phyloP scores from a whole-genome alignment of 2,113 vertebrate species.

The Columba janthina region DNA sequence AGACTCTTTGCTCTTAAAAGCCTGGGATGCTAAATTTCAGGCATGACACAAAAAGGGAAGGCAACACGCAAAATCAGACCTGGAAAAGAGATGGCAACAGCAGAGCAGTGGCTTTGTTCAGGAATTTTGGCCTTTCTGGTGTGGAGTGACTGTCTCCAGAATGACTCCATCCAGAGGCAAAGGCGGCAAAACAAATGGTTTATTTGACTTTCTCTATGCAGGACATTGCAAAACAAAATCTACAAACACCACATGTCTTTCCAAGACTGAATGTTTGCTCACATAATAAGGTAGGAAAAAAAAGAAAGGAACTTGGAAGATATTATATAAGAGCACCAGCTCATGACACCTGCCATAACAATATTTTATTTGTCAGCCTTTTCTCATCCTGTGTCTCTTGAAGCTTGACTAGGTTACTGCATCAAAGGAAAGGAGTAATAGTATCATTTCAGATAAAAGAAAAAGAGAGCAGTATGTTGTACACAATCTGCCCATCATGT shows the following conservation, averaged over 20 bases:
- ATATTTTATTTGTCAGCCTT: slow-evolving; percentile 56
- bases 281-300: neutral
- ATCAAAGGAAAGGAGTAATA: slow-evolving; percentile 51
- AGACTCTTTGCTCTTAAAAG: neutral
- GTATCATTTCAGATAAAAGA: slow-evolving; percentile 46
- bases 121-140: neutral
- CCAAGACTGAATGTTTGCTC: neutral
- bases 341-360: slow-evolving; percentile 40
- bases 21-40: neutral
- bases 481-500: slow-evolving; percentile 40
- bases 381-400: slow-evolving; percentile 26
- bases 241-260: neutral
- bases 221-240: slow-evolving; percentile 12
- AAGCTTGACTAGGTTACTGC: slow-evolving; percentile 36
- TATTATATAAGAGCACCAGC: neutral
- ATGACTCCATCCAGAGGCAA: neutral
- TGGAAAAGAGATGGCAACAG: neutral
- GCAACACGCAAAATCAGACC: neutral
- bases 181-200: neutral
- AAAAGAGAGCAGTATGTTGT: slow-evolving; percentile 9
- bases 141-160: neutral
- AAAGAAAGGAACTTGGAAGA: neutral
- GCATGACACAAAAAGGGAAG: neutral
- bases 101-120: neutral
- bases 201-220: neutral